A percentile compares a stretch with the other conserved stretches of the same genome.
These are phyloP conservation scores for Neolamprologus sp. DNA, from an alignment of 2,113 vertebrate species.

Conservation along the genomic window DNA sequence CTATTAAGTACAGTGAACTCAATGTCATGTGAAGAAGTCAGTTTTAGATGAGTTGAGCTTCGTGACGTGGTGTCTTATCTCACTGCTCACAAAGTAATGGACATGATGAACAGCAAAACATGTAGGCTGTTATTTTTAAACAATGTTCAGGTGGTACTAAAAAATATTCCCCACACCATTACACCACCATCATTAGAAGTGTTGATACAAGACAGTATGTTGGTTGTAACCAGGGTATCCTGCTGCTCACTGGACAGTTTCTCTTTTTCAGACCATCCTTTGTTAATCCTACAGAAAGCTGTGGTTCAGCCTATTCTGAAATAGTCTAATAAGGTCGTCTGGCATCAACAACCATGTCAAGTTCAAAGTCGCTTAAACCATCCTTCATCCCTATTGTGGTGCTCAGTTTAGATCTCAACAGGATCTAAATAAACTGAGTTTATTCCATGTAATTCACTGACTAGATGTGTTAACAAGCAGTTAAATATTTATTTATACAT, in stretches of 20 bases:
- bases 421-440: not conserved
- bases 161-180: not conserved
- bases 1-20: not conserved
- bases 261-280: not conserved
- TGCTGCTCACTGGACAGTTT: not conserved
- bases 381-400: not conserved
- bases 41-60: not conserved
- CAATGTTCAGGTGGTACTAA: fast-evolving
- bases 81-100: not conserved
- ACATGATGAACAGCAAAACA: not conserved
- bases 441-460: not conserved
- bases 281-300: not conserved
- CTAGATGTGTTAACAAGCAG: not conserved
- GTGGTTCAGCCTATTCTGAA: not conserved
- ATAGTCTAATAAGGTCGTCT: not conserved
- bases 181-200: not conserved
- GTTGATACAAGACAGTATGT: not conserved
- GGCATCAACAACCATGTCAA: not conserved
- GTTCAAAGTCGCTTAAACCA: not conserved
- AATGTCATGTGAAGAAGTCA: not conserved
- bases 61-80: not conserved
- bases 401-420: not conserved
- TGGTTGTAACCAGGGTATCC: not conserved
- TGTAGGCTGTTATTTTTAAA: fast-evolving
- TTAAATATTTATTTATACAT: not conserved